Percentiles rank a stretch among this genome's conserved stretches.
phyloP scores from a whole-genome alignment of 2,797 vertebrate species.

The Tachyglossus aculeatus region DNA sequence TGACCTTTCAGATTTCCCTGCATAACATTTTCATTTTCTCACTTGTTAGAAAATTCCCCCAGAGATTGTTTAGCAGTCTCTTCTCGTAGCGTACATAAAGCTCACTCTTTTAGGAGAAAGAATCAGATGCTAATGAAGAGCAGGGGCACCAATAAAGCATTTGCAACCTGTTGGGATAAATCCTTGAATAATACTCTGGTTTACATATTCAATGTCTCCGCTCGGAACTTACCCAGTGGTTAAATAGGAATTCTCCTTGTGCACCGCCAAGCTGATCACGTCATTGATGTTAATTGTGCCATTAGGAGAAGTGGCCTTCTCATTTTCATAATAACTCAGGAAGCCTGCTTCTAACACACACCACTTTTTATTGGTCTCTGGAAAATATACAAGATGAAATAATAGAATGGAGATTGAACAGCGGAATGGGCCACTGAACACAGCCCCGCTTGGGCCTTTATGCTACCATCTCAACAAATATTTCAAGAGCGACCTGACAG shows the following conservation, averaged over 20 bases:
- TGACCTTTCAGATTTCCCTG: constrained; percentile 20
- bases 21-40: not conserved
- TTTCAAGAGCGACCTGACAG: no score
- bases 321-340: constrained; percentile 91
- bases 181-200: not conserved
- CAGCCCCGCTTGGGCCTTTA: no score
- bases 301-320: constrained; percentile 78
- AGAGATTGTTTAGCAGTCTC: not conserved
- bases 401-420: no score
- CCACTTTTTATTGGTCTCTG: constrained; percentile 89
- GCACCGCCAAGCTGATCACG: constrained; percentile 83
- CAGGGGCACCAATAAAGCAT: not conserved
- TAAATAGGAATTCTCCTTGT: constrained; percentile 75
- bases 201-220: not conserved
- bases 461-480: no score
- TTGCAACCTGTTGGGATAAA: not conserved
- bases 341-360: constrained; percentile 93
- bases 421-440: no score
- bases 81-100: constrained; percentile 12
- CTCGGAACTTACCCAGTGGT: constrained; percentile 75
- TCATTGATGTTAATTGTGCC: constrained; percentile 85
- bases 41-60: no score
- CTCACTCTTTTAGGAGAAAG: not conserved
- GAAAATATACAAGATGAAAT: constrained; percentile 51
- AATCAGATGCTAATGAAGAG: constrained; percentile 1